Conservation (phyloP, 2,113 vertebrate species). For the Calcarius ornatus region DNA sequence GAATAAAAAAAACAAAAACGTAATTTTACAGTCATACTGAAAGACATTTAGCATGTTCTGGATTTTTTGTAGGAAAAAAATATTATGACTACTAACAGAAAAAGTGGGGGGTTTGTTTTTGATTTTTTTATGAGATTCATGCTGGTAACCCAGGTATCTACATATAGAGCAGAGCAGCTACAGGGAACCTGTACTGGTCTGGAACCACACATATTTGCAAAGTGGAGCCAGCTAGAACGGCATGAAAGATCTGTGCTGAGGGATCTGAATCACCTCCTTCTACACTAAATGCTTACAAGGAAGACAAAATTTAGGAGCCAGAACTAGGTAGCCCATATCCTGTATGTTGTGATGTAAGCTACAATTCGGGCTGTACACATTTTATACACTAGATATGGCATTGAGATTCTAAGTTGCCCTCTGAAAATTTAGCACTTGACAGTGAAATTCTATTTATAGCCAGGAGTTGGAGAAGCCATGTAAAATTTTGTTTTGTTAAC, state of each 20-base stretch:
- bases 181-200: background rate
- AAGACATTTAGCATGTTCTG: background rate
- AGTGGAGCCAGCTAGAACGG: background rate
- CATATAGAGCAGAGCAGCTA: background rate
- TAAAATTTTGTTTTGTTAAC: background rate
- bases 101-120: fast-evolving
- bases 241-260: background rate
- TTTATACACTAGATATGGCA: background rate
- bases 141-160: background rate
- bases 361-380: too few relatives aligned
- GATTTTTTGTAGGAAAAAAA: background rate
- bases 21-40: background rate
- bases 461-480: background rate
- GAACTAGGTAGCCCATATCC: background rate
- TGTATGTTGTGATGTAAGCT: background rate
- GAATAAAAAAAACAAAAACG: too few relatives aligned
- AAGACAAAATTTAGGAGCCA: background rate
- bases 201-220: background rate
- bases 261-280: background rate
- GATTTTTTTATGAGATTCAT: background rate
- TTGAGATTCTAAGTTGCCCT: background rate
- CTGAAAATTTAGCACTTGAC: background rate
- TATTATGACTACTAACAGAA: background rate
- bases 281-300: background rate
- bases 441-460: background rate